Evolutionary conservation across 2,888 invertebrate species (phyloP), one percentile per base, ranked within the genome.

Genomic region (Spilosoma lubricipeda): DNA sequence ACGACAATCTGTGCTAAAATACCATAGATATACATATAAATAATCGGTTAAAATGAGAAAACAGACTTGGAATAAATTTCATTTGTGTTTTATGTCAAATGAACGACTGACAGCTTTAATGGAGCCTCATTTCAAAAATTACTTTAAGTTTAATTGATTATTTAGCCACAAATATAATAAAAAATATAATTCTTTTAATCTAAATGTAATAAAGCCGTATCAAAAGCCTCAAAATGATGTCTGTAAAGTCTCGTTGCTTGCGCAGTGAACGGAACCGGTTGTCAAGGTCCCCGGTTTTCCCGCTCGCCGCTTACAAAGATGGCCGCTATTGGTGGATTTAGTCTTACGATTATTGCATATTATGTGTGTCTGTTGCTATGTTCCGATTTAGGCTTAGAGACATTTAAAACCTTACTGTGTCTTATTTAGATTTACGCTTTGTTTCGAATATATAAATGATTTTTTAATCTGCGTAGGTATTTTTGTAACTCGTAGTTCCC

Each of bases 271-370:
- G 88, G 87, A 92, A 94, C 95, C 93, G 93, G 95, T 95, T 91
- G 85, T 91, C 94, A 95, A 95, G 95, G 94, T 89, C 91, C 87
- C 81, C 72, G 95, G 95, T 91, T 95, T 95, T 94, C 92, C 95
- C 94, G 89, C 88, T 77, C 77, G 77, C 79, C 86, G 72, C 79
- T 85, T 85, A 87, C 92, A 90, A 93, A 86, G 92, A 76, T 76
- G 76, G 73, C 75, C 56, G 42, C 65, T 27, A 70, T 70, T 91
- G 91, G 91, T 91, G 83, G 88, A 83, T 73, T 85, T 83, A 73
- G 73, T 84, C 77, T 82, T 82, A 81, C 78, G 81, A 86, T 82
- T 86, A 86, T 78, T 85, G 81, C 83, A 87, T 85, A 75, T 56
- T 56, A 56, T 76, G 77, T 77, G 76, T 81, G 81, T 83, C 82